These are phyloP conservation scores for Anoplolepis gracilipes DNA, from an alignment of 1,140 invertebrate species.

Conservation along the genomic window DNA sequence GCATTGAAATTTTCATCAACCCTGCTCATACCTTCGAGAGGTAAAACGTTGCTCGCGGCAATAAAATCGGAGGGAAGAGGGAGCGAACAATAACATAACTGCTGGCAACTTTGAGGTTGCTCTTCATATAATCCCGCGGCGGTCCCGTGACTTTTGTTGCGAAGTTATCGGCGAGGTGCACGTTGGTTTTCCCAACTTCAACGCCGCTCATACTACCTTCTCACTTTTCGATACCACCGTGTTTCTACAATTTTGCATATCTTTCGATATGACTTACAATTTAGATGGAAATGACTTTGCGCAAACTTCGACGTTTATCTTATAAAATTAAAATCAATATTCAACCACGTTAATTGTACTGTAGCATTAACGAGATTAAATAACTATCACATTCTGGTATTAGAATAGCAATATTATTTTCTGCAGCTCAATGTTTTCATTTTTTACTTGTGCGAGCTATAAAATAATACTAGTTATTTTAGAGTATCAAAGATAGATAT, in stretches of 20 bases:
- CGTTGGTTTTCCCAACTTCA: slow-evolving; percentile 13
- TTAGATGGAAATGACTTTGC: slow-evolving; percentile 1
- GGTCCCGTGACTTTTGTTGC: slow-evolving; percentile 5
- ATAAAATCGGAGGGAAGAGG: slow-evolving; percentile 4
- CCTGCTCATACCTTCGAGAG: not conserved
- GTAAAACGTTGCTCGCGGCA: slow-evolving; percentile 36
- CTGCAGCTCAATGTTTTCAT: not conserved
- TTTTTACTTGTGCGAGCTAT: not conserved
- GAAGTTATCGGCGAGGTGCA: slow-evolving; percentile 29
- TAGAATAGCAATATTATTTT: slow-evolving; percentile 12
- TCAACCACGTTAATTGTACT: not conserved
- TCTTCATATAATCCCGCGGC: not conserved
- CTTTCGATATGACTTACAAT: not conserved
- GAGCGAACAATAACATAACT: slow-evolving; percentile 40
- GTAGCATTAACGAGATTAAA: not conserved
- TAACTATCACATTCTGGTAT: not conserved
- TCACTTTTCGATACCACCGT: slow-evolving; percentile 12
- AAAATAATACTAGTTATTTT: not conserved
- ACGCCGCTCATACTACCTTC: not conserved
- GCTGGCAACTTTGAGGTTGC: not conserved
- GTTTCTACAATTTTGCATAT: slow-evolving; percentile 31
- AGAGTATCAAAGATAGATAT: not conserved
- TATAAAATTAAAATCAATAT: slow-evolving; percentile 1
- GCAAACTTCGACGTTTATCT: not conserved
- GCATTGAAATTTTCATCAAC: slow-evolving; percentile 47